Evolutionary conservation across 2,888 invertebrate species (phyloP), one percentile per base, ranked within the genome.

Genomic region (Blastobasis adustella): DNA sequence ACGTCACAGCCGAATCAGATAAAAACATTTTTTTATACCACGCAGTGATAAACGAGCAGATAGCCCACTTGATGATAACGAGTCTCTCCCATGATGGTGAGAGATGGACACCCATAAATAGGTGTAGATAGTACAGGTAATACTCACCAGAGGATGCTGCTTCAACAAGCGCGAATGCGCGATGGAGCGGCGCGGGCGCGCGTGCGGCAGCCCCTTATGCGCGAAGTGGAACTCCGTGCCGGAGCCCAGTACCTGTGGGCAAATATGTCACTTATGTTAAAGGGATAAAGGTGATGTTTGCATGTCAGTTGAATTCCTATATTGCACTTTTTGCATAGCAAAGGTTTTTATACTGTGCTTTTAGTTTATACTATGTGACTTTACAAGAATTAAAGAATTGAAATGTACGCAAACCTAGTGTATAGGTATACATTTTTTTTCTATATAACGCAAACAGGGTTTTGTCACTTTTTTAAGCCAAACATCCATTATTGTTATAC

Each of bases 191-290:
- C 95, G 94, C 54, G 94, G 92, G 53, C 99, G 91, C 41, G 96
- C 96, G 65, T 95, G 94, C 5, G 98, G 96, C 58, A 99, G 87
- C n/a, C 95, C 96, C 59, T 93, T 93, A 79, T 98, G 98, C 52
- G 96, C 90, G 86, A 99, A 98, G 79, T 99, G 98, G 89, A 95
- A 99, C 82, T 98, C 98, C 61, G 92, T 93, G 63, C 93, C 92
- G 48, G 97, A 96, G 50, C 96, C 96, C 69, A 98, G 90, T 55
- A 99, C 90, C 98, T 99, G 90, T 79, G 44, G 88, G 60, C 55
- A 58, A 63, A 49, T 23, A 48, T 23, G 23, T 23, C 23, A 23
- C 23, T 23, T 23, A 23, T 2, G 23, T 23, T 23, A 2, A 23
- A 3, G 23, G 23, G 3, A 23, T 23, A 23, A 23, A 23, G 23